Conservation (phyloP, 1,140 invertebrate genomes). For the Euwallacea fornicatus region DNA sequence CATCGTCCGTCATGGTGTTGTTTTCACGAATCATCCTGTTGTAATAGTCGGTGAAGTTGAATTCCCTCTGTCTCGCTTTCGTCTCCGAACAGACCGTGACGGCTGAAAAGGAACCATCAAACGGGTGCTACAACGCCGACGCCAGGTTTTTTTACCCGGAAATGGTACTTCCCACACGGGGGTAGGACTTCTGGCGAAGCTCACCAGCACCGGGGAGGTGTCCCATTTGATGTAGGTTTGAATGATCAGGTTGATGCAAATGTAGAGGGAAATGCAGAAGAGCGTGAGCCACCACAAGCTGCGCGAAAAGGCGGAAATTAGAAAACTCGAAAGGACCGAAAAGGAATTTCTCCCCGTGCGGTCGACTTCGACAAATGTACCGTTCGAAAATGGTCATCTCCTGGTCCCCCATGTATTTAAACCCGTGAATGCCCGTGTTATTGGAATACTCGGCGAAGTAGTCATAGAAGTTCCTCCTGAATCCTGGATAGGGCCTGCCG, state of each 20-base stretch:
- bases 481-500: constrained; percentile 43
- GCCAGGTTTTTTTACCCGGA: constrained; percentile 45
- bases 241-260: constrained; percentile 56
- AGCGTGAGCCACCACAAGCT: constrained; percentile 59
- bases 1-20: constrained; percentile 56
- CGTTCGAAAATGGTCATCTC: constrained; percentile 48
- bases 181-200: constrained; percentile 59
- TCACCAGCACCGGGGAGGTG: constrained; percentile 61
- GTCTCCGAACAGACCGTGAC: constrained; percentile 61
- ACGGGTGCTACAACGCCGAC: not conserved
- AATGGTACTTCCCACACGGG: constrained; percentile 62
- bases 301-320: constrained; percentile 27
- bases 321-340: not conserved
- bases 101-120: constrained; percentile 42
- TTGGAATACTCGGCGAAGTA: constrained; percentile 53
- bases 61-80: constrained; percentile 49
- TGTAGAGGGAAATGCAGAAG: constrained; percentile 56
- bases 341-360: not conserved
- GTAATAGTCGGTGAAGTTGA: constrained; percentile 54
- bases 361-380: constrained; percentile 24
- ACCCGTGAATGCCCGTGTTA: constrained; percentile 56
- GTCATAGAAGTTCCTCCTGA: constrained; percentile 44
- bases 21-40: constrained; percentile 33
- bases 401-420: constrained; percentile 56
- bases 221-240: constrained; percentile 61